Percentiles rank a stretch among this genome's conserved stretches.
These are phyloP conservation scores for Callipepla squamata DNA, from an alignment of 2,113 vertebrate genomes.

Conservation along the genomic window DNA sequence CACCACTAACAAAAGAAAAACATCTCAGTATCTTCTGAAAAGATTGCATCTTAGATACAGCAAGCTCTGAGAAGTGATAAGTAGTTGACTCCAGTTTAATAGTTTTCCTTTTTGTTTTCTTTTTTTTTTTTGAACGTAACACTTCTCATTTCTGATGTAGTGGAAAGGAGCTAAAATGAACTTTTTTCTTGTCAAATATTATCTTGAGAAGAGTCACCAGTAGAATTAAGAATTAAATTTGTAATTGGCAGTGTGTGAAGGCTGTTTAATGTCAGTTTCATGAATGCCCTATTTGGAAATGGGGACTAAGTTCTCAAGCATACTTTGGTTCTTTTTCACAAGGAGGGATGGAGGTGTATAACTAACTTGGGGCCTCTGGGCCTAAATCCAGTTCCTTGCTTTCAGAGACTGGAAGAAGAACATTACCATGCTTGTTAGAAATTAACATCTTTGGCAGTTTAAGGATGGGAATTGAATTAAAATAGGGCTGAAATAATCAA, in stretches of 20 bases:
- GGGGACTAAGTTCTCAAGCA: not conserved
- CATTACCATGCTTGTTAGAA: constrained; percentile 3
- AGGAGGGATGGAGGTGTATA: not conserved
- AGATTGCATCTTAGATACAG: not conserved
- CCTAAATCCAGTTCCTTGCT: constrained; percentile 26
- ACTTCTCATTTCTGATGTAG: not conserved
- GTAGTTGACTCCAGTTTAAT: not conserved
- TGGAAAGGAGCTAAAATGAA: not conserved
- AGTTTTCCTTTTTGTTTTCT: not conserved
- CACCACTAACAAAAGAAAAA: not conserved
- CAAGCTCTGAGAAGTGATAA: not conserved
- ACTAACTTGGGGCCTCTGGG: not conserved
- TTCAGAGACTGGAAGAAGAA: not conserved
- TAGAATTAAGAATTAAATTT: not conserved
- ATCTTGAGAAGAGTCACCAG: not conserved
- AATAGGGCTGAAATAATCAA: not conserved
- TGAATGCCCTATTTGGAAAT: not conserved
- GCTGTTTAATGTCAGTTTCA: not conserved
- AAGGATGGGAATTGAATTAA: not conserved
- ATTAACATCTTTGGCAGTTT: not conserved
- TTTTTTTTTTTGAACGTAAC: not conserved
- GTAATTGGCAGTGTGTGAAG: not conserved
- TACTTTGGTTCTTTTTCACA: not conserved
- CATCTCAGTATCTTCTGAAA: not conserved
- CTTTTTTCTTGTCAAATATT: not conserved